Conservation (phyloP, 1,140 invertebrate species). For the Anagrus nilaparvatae region DNA sequence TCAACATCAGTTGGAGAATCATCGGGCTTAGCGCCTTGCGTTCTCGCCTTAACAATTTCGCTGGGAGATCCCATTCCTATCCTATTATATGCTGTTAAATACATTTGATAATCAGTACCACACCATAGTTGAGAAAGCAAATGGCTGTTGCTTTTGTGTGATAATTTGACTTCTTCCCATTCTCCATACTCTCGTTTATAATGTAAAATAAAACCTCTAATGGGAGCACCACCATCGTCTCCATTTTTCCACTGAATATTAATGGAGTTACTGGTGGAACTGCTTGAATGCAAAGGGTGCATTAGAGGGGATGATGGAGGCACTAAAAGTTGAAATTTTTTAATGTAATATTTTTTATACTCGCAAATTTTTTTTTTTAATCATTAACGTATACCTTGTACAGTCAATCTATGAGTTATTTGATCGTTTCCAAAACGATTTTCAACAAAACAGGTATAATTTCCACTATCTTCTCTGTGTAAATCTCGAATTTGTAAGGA, state of each 20-base stretch:
- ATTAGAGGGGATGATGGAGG: constrained; percentile 44
- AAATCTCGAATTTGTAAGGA: constrained; percentile 62
- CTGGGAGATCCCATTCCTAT: constrained; percentile 81
- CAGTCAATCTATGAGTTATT: constrained; percentile 62
- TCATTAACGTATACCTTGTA: constrained; percentile 46
- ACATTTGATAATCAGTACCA: constrained; percentile 77
- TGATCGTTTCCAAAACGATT: constrained; percentile 77
- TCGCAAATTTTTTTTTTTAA: neutral
- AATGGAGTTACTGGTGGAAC: constrained; percentile 45
- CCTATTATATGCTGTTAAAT: constrained; percentile 79
- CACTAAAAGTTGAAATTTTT: constrained; percentile 32
- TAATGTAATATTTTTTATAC: constrained; percentile 1
- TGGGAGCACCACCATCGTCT: constrained; percentile 43
- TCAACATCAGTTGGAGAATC: constrained; percentile 48
- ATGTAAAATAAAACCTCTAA: constrained; percentile 70
- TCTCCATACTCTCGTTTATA: constrained; percentile 81
- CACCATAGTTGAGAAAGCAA: constrained; percentile 74
- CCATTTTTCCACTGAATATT: constrained; percentile 47
- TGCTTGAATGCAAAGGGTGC: constrained; percentile 46
- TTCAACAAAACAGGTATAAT: constrained; percentile 79
- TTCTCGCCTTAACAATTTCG: constrained; percentile 72
- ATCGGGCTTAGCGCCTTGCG: constrained; percentile 74
- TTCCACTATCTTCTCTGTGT: constrained; percentile 73
- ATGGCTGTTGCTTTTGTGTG: constrained; percentile 65
- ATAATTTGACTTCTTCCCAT: constrained; percentile 77